Percentiles rank a stretch among this genome's conserved stretches.
Conservation (phyloP, 2,888 invertebrate genomes). For the Notodromas monacha region DNA sequence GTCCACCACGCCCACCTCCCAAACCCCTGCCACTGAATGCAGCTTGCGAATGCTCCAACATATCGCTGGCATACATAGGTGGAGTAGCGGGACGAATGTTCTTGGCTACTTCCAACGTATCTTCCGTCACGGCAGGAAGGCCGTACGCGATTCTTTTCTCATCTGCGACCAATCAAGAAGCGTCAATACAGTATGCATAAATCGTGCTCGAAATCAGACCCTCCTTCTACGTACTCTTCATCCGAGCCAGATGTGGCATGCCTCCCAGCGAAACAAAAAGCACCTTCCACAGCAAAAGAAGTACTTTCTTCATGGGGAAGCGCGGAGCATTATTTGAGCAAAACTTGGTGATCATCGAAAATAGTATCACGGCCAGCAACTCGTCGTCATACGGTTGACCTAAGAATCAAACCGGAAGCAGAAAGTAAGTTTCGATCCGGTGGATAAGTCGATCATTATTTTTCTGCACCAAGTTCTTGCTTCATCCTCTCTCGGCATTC, state of each 20-base stretch:
- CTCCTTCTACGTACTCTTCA: constrained; percentile 31
- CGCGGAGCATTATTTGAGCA: constrained; percentile 83
- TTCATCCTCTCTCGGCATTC: constrained; percentile 20
- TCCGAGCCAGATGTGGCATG: constrained; percentile 39
- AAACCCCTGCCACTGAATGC: too few species aligned
- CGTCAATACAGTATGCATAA: too few species aligned
- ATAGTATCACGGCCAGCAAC: constrained; percentile 47
- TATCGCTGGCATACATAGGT: constrained; percentile 62
- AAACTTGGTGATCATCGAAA: constrained; percentile 83
- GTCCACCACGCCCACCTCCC: too few species aligned
- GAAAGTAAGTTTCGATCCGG: constrained; percentile 12
- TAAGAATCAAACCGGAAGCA: constrained; percentile 13
- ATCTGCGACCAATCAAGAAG: constrained; percentile 10
- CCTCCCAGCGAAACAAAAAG: constrained; percentile 72
- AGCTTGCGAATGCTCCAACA: too few species aligned
- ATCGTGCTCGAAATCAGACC: too few species aligned
- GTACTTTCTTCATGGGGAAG: constrained; percentile 92
- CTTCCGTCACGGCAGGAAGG: constrained; percentile 46
- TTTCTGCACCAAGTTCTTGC: too few species aligned
- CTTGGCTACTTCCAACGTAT: constrained; percentile 71
- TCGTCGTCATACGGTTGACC: constrained; percentile 35
- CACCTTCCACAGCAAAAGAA: constrained; percentile 78
- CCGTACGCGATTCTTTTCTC: constrained; percentile 24
- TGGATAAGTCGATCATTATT: constrained; percentile 8
- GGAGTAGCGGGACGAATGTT: constrained; percentile 82